Evolutionary conservation across 2,888 invertebrate genomes (phyloP).

Genomic region (Archips xylosteana): DNA sequence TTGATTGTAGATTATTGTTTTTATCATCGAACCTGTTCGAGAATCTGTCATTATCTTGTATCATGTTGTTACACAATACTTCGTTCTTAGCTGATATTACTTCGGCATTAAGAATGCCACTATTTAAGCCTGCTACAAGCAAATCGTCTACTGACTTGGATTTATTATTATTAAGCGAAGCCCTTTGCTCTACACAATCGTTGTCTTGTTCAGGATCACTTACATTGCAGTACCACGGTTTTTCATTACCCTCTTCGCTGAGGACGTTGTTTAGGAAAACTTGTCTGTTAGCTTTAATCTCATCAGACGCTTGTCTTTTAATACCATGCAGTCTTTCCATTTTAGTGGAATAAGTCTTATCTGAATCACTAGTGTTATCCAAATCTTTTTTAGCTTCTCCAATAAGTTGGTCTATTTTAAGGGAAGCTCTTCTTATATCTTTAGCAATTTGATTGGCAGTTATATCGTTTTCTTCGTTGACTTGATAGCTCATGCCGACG

Average conservation of each 20-base stretch:
- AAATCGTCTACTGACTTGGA: constrained; percentile 75
- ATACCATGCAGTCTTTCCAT: constrained; percentile 86
- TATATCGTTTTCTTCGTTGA: constrained; percentile 83
- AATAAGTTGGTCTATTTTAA: constrained; percentile 84
- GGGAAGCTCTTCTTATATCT: constrained; percentile 84
- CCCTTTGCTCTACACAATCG: constrained; percentile 72
- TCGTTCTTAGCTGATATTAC: constrained; percentile 78
- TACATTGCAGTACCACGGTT: constrained; percentile 83
- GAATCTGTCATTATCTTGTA: constrained; percentile 66
- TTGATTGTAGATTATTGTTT: constrained; percentile 69
- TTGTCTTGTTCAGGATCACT: constrained; percentile 81
- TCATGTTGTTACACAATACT: constrained; percentile 72
- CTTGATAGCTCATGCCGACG: constrained; percentile 80
- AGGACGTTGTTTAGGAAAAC: constrained; percentile 77
- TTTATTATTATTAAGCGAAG: constrained; percentile 63
- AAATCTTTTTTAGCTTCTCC: constrained; percentile 72
- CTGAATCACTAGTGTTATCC: constrained; percentile 71
- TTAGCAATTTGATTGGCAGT: constrained; percentile 84
- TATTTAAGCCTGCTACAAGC: constrained; percentile 63
- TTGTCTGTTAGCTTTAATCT: constrained; percentile 79
- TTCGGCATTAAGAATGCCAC: constrained; percentile 66
- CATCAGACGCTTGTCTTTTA: constrained; percentile 79
- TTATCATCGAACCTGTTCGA: constrained; percentile 65
- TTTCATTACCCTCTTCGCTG: constrained; percentile 73
- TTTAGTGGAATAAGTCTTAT: constrained; percentile 82